Conservation (phyloP, 2,888 invertebrate species). For the Heliconius ismenius region DNA sequence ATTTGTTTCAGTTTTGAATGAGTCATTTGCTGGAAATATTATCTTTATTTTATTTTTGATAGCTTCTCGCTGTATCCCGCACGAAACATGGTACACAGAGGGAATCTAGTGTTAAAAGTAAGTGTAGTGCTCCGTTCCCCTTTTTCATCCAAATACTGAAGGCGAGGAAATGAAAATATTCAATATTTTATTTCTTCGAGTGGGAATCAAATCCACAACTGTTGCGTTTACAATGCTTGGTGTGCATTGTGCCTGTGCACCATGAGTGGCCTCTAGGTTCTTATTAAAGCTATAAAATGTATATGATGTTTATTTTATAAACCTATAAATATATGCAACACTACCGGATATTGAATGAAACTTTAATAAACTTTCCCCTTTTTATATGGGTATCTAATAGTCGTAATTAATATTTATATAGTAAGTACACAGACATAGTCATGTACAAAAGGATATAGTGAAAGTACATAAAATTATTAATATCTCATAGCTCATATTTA, state of each 20-base stretch:
- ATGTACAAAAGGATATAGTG: not conserved
- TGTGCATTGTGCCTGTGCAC: not conserved
- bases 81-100: no score
- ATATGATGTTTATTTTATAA: no score
- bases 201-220: not conserved
- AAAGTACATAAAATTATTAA: not conserved
- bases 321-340: not conserved
- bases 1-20: not conserved
- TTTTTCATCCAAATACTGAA: no score
- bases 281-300: no score
- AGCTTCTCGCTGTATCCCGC: no score
- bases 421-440: not conserved
- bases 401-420: slow-evolving; percentile 9
- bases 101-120: no score
- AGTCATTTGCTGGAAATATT: slow-evolving; percentile 8
- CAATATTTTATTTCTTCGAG: no score
- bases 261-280: not conserved
- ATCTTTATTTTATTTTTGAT: no score
- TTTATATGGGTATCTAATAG: slow-evolving; percentile 4
- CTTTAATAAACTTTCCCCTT: slow-evolving; percentile 1
- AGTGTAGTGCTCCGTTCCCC: no score
- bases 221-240: not conserved
- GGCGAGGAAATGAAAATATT: no score
- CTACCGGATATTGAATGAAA: slow-evolving; percentile 4
- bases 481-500: not conserved